These are phyloP conservation scores for Brachionus koreanus DNA, from an alignment of 1,140 invertebrate species.

Conservation along the genomic window DNA sequence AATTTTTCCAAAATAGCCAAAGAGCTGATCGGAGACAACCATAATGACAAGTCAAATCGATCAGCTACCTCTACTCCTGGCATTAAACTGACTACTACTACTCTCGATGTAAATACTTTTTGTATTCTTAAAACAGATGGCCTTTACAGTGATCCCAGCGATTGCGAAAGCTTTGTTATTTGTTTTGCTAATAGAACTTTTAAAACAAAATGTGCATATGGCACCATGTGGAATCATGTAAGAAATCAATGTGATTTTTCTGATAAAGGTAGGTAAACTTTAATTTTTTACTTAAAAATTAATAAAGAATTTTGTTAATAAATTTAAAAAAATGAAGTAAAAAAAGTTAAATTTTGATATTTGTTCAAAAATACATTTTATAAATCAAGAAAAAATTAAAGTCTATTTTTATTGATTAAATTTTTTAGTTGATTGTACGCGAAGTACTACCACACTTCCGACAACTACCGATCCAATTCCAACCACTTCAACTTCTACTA, in stretches of 20 bases:
- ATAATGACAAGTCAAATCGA: not conserved
- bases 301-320: no score
- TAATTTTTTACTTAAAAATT: no score
- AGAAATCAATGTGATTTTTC: constrained; percentile 35
- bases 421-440: constrained; percentile 19
- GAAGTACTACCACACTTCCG: not conserved
- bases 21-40: not conserved
- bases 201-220: constrained; percentile 42
- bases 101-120: constrained; percentile 9
- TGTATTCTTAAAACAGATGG: constrained; percentile 43
- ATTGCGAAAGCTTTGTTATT: constrained; percentile 44
- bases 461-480: not conserved
- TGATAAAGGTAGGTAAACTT: constrained; percentile 23
- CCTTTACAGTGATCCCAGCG: constrained; percentile 18
- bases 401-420: no score
- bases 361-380: not conserved
- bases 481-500: not conserved
- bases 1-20: constrained; percentile 43
- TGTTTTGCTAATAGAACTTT: constrained; percentile 43
- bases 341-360: no score
- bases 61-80: not conserved
- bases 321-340: not conserved
- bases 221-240: constrained; percentile 37
- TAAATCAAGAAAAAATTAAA: not conserved
- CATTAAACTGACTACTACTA: not conserved